Base-by-base conservation (phyloP, 2,888 invertebrate genomes). In the Leucozona laternaria region DNA sequence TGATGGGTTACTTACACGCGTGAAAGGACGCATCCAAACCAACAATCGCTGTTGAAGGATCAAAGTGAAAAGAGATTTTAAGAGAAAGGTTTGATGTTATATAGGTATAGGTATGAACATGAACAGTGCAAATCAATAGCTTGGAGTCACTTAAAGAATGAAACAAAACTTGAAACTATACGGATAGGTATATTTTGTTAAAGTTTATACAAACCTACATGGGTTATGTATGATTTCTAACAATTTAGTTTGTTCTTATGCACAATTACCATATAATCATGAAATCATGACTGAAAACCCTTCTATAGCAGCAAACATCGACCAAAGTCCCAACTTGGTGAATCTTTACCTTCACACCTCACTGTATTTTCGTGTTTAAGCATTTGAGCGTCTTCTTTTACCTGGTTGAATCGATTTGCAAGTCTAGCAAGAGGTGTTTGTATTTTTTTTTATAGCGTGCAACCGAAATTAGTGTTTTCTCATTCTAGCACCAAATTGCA, bases 1-100 rank as follows among this genome's bases (percentile, higher is more conserved):
- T 80, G 81, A 81, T 85, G 77, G 81, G 72, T 85, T 85, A 81
- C 76, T 84, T 84, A 72, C 76, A 84, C 66, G 79, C 84, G 75
- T 76, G 75, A 79, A 76, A 79, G 79, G 58, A 84, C 58, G 57
- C 75, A 83, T 43, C 64, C 77, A 40, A 66, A 75, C 58, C 53
- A 66, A 62, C 83, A 83, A 79, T 70, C 68, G 71, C 58, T 76
- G 55, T 22, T 71, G 71, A 22, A 68, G 43, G 72, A 77, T 85
- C 84, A 85, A 81, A 85, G 84, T 72, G 62, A 85, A 79, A 50
- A 68, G 2, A 17, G 22, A 22, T 72, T 72, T 53, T 11, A n/a
- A 13, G 1, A 15, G 17, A 34, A 45, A n/a, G 34, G 5, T n/a
- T n/a, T n/a, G n/a, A n/a, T n/a, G n/a, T n/a, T n/a, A n/a, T 31